Conservation (phyloP, 2,797 vertebrate genomes). For the Malurus splendens region DNA sequence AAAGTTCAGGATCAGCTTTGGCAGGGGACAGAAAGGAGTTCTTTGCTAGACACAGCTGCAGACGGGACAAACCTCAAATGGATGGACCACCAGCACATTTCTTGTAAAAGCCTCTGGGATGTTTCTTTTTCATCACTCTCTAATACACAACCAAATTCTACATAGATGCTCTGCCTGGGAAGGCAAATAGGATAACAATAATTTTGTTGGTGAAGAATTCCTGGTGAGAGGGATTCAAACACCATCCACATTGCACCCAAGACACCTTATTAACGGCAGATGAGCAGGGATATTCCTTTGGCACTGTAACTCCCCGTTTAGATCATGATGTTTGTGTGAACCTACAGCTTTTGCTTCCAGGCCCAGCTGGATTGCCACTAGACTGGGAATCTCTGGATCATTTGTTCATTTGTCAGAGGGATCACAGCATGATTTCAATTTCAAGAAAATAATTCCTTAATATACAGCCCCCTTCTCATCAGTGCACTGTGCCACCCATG, state of each 20-base stretch:
- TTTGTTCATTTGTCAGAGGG: neutral
- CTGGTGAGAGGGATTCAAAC: neutral
- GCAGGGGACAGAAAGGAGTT: neutral
- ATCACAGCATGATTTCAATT: neutral
- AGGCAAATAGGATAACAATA: neutral
- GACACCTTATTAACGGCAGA: neutral
- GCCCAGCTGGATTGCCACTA: neutral
- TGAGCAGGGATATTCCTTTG: neutral
- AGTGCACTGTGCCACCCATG: neutral
- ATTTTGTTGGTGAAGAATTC: neutral
- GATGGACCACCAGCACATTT: neutral
- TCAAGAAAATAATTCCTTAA: neutral
- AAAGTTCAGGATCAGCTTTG: neutral
- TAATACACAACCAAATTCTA: neutral
- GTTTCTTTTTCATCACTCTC: neutral
- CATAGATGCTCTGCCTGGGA: neutral
- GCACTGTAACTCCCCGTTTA: neutral
- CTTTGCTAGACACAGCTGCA: accelerated
- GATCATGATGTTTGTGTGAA: too few relatives aligned
- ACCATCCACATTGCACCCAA: neutral
- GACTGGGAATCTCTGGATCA: neutral
- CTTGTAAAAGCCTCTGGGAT: neutral
- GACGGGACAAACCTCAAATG: neutral
- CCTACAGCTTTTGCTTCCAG: neutral
- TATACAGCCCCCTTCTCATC: accelerated